A percentile compares a stretch with the other conserved stretches of the same genome.
Conservation (phyloP, 2,113 vertebrate species). For the Tychaedon coryphoeus region DNA sequence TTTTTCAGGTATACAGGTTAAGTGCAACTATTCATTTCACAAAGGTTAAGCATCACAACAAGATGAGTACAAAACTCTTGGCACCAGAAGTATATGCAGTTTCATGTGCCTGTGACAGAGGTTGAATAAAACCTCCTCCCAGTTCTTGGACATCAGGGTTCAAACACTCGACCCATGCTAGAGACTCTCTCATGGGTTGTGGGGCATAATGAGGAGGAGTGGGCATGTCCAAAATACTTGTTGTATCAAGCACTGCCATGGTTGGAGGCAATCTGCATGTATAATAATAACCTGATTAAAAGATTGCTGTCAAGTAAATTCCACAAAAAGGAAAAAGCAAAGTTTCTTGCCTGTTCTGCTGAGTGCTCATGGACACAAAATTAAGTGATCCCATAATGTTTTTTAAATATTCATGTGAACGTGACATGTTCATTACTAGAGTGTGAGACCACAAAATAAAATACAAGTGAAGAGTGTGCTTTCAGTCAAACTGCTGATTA, state of each 20-base stretch:
- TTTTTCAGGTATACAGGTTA: not conserved
- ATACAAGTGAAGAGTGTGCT: not conserved
- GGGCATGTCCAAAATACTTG: not conserved
- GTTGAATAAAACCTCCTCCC: not conserved
- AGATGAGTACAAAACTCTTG: not conserved
- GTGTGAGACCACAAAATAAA: not conserved
- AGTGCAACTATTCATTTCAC: not conserved
- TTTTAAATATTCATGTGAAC: constrained; percentile 32
- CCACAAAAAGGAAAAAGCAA: not conserved
- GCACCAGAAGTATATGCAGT: not conserved
- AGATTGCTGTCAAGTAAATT: not conserved
- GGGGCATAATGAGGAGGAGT: not conserved
- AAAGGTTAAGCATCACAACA: not conserved
- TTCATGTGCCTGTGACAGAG: not conserved
- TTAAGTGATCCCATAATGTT: not conserved
- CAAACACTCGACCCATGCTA: not conserved
- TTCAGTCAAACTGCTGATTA: constrained; percentile 40
- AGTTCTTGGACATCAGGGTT: not conserved
- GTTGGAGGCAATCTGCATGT: not conserved
- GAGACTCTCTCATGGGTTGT: not conserved
- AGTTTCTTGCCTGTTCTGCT: not conserved
- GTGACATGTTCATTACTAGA: constrained; percentile 5
- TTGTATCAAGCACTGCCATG: not conserved
- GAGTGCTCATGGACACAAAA: not conserved
- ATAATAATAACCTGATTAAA: not conserved